phyloP scores from a whole-genome alignment of 2,888 invertebrate genomes.

The Seira musarum region DNA sequence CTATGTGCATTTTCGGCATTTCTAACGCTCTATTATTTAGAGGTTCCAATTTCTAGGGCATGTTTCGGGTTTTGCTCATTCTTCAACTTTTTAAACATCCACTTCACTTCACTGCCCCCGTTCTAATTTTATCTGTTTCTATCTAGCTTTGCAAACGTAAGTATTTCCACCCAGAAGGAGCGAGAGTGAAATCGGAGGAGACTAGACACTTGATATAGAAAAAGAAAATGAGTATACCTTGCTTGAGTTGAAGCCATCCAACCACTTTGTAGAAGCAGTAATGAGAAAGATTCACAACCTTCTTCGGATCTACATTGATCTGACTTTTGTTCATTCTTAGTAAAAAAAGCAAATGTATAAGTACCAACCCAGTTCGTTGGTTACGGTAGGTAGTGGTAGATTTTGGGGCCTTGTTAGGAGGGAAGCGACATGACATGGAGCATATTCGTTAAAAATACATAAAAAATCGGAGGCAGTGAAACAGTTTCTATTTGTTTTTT shows the following conservation, averaged over 20 bases:
- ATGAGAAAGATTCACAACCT: too few relatives aligned
- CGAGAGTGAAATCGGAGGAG: neutral
- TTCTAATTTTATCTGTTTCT: neutral
- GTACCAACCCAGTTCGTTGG: neutral
- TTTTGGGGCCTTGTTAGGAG: too few relatives aligned
- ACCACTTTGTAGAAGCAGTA: neutral
- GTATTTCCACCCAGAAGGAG: too few relatives aligned
- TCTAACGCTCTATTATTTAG: neutral
- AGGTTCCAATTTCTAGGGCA: neutral
- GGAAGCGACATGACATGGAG: neutral
- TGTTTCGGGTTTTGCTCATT: neutral
- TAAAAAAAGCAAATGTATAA: neutral
- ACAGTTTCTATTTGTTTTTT: slow-evolving; percentile 10
- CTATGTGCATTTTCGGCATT: neutral
- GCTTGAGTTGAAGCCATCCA: too few relatives aligned
- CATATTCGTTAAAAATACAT: slow-evolving; percentile 6
- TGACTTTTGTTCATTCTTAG: neutral
- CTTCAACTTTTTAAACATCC: neutral
- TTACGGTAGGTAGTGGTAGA: neutral
- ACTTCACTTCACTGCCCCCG: neutral
- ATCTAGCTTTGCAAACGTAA: neutral
- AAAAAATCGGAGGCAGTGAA: slow-evolving; percentile 8
- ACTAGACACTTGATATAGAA: slow-evolving; percentile 3
- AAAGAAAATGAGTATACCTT: neutral
- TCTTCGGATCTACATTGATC: neutral